phyloP scores from a whole-genome alignment of 2,797 vertebrate genomes.

The Cyclopterus lumpus region DNA sequence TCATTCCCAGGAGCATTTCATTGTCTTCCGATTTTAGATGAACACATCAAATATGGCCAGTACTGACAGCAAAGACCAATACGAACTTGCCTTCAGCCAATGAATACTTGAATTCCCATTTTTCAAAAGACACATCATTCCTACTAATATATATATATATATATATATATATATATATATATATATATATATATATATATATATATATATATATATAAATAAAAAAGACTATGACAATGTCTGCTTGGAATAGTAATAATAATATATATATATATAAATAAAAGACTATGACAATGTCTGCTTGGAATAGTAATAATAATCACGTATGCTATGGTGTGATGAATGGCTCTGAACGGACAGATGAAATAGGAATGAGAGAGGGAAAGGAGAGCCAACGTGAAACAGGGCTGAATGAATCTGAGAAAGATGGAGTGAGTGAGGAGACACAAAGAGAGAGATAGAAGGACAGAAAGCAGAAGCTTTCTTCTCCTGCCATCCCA shows the following conservation, averaged over 20 bases:
- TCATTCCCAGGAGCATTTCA: conserved; percentile 7
- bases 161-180: too few species aligned
- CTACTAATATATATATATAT: too few species aligned
- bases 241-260: conserved; percentile 9
- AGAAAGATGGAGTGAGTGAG: conserved; percentile 30
- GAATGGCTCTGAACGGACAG: conserved; percentile 8
- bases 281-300: background rate
- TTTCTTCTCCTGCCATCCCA: conserved; percentile 48
- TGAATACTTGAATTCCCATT: conserved; percentile 19
- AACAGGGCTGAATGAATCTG: conserved; percentile 42
- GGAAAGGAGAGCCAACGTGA: conserved; percentile 38
- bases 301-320: conserved; percentile 8
- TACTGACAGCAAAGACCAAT: conserved; percentile 11
- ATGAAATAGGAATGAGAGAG: conserved; percentile 33
- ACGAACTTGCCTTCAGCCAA: background rate
- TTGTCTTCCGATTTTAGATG: background rate
- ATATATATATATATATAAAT: too few species aligned
- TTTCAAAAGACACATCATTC: background rate
- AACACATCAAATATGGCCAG: conserved; percentile 10
- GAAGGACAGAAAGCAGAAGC: conserved; percentile 13
- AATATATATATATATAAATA: too few species aligned
- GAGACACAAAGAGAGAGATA: conserved; percentile 13
- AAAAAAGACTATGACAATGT: background rate
- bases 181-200: too few species aligned
- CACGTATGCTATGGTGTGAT: conserved; percentile 18